Evolutionary conservation across 30 jellyfish, hydroid and myxozoan genomes (phyloP), one percentile per base, ranked within the genome.

Genomic region (Calvadosia cruxmelitensis): DNA sequence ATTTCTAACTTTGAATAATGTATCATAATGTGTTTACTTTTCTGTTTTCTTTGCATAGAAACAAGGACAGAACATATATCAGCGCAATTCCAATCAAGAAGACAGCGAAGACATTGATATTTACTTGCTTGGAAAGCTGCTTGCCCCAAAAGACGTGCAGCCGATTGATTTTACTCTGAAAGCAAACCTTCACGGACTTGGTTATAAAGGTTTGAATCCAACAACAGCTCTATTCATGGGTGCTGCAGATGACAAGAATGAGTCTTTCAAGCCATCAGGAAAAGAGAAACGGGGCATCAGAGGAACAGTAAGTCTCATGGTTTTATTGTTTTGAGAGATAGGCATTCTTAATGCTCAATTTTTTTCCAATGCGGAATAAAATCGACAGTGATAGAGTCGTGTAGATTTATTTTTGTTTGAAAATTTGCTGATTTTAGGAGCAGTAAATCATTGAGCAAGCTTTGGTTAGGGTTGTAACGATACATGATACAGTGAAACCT

Each of bases 141-240:
- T 92, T 27, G 97, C 97, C 23, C 99, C 99, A 27, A 84, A 92
- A 76, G 99, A 84, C 79, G 81, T 79, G 50, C 86, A 72, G 63
- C 95, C 93, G 0, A 82, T 78, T 10, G 36, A 66, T 27, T 85
- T 85, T 67, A 53, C 74, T n/a, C 90, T 85, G 25, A 83, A 84
- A 69, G 87, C 90, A 64, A 92, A 92, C 53, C 49, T 49, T 1
- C 95, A 92, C 68, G 99, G 99, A 13, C 65, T 92, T 69, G 99
- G 99, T 27, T 92, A 92, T 74, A 71, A 82, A 29, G 96, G 96
- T n/a, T 42, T 92, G 67, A 81, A 73, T 71, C 93, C 95, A 26
- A 26, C 61, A 16, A 62, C 68, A 1, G 95, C 88, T 3, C 49
- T 90, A 80, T 81, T 74, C 72, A 10, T 5, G 20, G 80, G 86